Evolutionary conservation across 2,888 invertebrate genomes (phyloP), one percentile per base, ranked within the genome.

Genomic region (Diarsia dahlii): DNA sequence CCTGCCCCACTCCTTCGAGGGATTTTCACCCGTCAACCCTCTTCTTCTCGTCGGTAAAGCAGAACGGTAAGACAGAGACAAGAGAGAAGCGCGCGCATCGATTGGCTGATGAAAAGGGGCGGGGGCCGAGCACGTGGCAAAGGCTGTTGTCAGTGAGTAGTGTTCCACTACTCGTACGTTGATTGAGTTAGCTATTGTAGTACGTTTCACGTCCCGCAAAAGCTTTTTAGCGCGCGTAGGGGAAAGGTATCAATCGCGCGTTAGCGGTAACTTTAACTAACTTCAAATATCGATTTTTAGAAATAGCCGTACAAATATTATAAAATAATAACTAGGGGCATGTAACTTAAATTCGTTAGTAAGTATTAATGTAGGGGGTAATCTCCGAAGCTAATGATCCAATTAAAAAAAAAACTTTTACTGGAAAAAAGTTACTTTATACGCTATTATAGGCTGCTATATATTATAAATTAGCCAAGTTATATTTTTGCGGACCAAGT

Each of bases 71-170:
- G 93, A 96, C 89, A 88, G 95, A 93, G 95, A 96, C 90, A 89
- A 89, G 88, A 76, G 88, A 94, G 81, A 88, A 91, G 80, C 90
- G 90, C 80, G 93, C 81, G 91, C 95, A 95, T 95, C 96, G 96
- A 96, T 96, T 96, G 96, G 96, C 91, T 91, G 92, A 86, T 89
- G 82, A 89, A 94, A 95, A 93, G 93, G 94, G 96, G 96, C 94
- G 96, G 95, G 94, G 91, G 91, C 81, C 82, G 89, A 96, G 93
- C 96, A 96, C 96, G 96, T 96, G 96, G 96, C 92, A 80, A 83
- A 82, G 84, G 87, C 91, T 91, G 91, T 92, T 93, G 92, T 92
- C 89, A 91, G 89, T 89, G 89, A 90, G 89, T 89, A 91, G 88
- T 89, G 87, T 81, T 86, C 86, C 88, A 91, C 87, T 89, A 87